A percentile compares a stretch with the other conserved stretches of the same genome.
Evolutionary conservation across 1,140 invertebrate species (phyloP).

Genomic region (Drosophila busckii): DNA sequence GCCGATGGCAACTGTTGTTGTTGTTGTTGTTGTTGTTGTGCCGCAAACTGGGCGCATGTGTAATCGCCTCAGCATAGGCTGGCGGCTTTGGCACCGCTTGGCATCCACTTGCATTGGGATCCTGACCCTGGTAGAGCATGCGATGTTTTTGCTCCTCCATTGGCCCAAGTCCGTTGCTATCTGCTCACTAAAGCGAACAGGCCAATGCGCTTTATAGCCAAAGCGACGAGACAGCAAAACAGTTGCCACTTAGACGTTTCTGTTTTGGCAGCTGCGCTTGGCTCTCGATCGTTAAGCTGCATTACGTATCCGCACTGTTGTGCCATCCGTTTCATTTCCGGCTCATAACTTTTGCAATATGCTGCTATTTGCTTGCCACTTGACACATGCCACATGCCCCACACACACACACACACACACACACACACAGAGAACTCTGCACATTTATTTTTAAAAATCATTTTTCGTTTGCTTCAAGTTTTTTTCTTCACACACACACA

Average conservation of each 20-base stretch:
- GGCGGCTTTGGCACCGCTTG: too few species aligned
- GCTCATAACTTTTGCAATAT: conserved; percentile 55
- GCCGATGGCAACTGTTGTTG: conserved; percentile 17
- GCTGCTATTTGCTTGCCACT: conserved; percentile 11
- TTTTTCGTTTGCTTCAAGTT: too few species aligned
- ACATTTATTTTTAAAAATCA: too few species aligned
- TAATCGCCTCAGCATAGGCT: not conserved
- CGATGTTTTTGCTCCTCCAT: conserved; percentile 51
- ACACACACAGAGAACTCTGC: too few species aligned
- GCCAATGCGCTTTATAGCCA: conserved; percentile 7
- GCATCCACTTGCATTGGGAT: too few species aligned
- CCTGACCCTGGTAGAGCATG: conserved; percentile 48
- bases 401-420: too few species aligned
- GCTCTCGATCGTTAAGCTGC: not conserved
- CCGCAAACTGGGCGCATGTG: not conserved
- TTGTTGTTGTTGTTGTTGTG: not conserved
- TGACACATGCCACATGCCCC: not conserved
- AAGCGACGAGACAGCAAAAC: conserved; percentile 18
- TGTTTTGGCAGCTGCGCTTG: conserved; percentile 5
- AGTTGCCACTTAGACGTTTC: conserved; percentile 36
- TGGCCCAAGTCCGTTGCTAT: not conserved
- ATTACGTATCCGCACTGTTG: conserved; percentile 15
- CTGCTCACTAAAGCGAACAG: too few species aligned
- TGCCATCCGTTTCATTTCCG: conserved; percentile 50
- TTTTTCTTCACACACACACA: too few species aligned